Evolutionary conservation across 2,113 vertebrate genomes (phyloP).

Genomic region (Neomonachus schauinslandi): DNA sequence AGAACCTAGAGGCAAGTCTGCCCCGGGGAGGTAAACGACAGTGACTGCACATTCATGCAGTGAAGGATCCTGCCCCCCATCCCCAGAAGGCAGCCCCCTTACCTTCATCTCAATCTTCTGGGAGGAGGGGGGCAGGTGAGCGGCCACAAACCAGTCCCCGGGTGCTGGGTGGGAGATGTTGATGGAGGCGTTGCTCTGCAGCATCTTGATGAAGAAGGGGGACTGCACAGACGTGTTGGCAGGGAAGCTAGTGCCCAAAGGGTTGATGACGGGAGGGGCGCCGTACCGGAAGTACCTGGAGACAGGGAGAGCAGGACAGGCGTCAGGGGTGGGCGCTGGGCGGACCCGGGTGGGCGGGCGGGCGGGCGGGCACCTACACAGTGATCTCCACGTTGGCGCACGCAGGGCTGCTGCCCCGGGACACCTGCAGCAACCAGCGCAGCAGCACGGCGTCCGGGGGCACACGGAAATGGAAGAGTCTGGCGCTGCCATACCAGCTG

Average conservation of each 20-base stretch:
- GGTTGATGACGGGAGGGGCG: slow-evolving; percentile 96
- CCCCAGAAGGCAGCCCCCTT: slow-evolving; percentile 25
- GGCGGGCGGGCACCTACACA: slow-evolving; percentile 86
- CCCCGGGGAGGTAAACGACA: background rate
- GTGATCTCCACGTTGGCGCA: slow-evolving; percentile 90
- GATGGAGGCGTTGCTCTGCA: slow-evolving; percentile 86
- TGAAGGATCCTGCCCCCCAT: background rate
- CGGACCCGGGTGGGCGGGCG: fast-evolving
- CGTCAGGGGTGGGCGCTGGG: fast-evolving
- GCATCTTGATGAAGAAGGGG: slow-evolving; percentile 87
- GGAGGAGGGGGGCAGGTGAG: slow-evolving; percentile 93
- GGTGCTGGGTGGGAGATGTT: slow-evolving; percentile 91
- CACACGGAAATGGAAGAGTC: slow-evolving; percentile 93
- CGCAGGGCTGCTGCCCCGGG: slow-evolving; percentile 84
- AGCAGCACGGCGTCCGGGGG: slow-evolving; percentile 92
- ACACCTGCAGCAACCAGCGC: slow-evolving; percentile 92
- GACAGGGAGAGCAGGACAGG: background rate
- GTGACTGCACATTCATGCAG: too few relatives aligned
- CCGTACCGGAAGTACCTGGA: slow-evolving; percentile 92
- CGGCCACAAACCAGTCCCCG: slow-evolving; percentile 95
- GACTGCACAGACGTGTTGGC: slow-evolving; percentile 85
- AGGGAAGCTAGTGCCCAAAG: slow-evolving; percentile 88
- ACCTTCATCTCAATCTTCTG: slow-evolving; percentile 97
- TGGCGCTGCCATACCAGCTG: slow-evolving; percentile 93
- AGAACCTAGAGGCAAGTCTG: background rate